phyloP scores from a whole-genome alignment of 2,797 vertebrate species.

The Chelon labrosus region DNA sequence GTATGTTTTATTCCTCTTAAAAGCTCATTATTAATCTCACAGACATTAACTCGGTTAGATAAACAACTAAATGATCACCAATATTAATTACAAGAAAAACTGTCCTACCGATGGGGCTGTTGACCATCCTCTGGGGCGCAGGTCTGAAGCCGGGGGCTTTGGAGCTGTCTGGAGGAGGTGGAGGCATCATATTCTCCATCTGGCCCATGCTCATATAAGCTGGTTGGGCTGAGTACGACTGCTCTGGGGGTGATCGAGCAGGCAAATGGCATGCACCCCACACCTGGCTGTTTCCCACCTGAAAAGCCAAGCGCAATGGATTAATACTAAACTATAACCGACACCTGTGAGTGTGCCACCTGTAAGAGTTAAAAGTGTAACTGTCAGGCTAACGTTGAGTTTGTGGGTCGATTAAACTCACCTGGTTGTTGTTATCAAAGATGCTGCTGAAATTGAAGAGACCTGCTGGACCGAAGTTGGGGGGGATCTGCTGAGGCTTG shows the following conservation, averaged over 20 bases:
- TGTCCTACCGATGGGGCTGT: slow-evolving; percentile 92
- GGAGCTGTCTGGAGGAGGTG: slow-evolving; percentile 89
- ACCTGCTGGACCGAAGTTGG: slow-evolving; percentile 92
- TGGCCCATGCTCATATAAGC: slow-evolving; percentile 94
- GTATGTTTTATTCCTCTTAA: not conserved
- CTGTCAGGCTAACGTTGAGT: not conserved
- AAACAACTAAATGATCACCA: not conserved
- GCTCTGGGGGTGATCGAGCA: slow-evolving; percentile 91
- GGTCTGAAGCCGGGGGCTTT: slow-evolving; percentile 98
- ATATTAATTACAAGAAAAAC: not conserved
- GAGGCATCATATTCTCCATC: slow-evolving; percentile 91
- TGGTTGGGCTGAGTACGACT: slow-evolving; percentile 91
- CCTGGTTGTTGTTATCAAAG: slow-evolving; percentile 91
- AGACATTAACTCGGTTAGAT: not conserved
- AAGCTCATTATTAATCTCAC: not conserved
- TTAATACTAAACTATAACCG: not conserved
- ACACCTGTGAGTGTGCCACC: not conserved
- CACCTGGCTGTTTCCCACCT: slow-evolving; percentile 95
- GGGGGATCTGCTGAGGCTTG: slow-evolving; percentile 92
- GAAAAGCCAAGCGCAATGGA: slow-evolving; percentile 51
- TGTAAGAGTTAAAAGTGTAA: not conserved
- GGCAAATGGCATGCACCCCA: slow-evolving; percentile 96
- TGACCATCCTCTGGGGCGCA: slow-evolving; percentile 92
- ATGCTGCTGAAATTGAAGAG: slow-evolving; percentile 99
- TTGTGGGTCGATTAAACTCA: slow-evolving; percentile 12